Evolutionary conservation across 2,113 vertebrate species (phyloP), one percentile per base, ranked within the genome.

Genomic region (Hippolais icterina): DNA sequence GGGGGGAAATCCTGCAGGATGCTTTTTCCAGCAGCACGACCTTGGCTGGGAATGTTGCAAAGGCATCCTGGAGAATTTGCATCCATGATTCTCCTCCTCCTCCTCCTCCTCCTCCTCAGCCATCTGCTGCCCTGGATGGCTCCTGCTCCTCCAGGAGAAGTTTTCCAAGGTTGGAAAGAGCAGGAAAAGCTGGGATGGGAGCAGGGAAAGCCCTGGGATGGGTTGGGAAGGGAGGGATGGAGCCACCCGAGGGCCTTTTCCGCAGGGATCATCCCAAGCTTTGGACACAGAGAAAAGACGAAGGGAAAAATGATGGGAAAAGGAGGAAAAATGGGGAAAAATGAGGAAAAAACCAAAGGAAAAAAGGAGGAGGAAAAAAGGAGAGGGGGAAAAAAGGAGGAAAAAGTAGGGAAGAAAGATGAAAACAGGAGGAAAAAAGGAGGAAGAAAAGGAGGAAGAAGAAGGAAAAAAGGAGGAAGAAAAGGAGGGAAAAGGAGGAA

Each of bases 81-180:
- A 89, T 87, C 65, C 65, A 5, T 12, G 56, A 25, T 20, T 92
- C 94, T 92, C 82, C 69, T 96, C 77, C 83, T 78, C 75, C 88
- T n/a, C n/a, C n/a, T 91, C 72, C 75, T 89, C 88, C 21, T 91
- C 77, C 80, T 96, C 79, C 88, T 91, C 72, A 89, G 41, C 96
- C 94, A 93, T 96, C 94, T 95, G 94, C 88, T 93, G n/a, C 78
- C 60, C 88, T 91, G 91, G 72, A 84, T 53, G 77, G 69, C 60
- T 96, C 37, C 5, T 84, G 88, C 31, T 87, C 78, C 93, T 59
- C 52, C 6, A 56, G 90, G 93, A 94, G 60, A 77, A 68, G 65
- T 75, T 93, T 90, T 87, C 90, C 79, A 63, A 63, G 78, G 35
- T 10, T 87, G 85, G 82, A 80, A 91, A 56, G 10, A 54, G 39